phyloP scores from a whole-genome alignment of 2,888 invertebrate species.

The Rhingia campestris region DNA sequence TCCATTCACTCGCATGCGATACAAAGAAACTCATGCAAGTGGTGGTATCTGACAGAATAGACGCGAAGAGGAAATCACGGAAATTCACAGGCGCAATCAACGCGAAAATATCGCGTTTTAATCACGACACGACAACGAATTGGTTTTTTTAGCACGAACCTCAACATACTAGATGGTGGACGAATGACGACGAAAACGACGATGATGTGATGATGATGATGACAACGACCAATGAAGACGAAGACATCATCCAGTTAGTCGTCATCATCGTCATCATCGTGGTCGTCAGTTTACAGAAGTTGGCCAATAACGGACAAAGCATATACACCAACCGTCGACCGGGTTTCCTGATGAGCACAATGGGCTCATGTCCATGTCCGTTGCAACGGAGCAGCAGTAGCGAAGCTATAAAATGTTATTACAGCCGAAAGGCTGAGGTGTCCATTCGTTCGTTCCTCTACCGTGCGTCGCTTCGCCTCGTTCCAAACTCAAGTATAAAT shows the following conservation, averaged over 20 bases:
- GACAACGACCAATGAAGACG: slow-evolving; percentile 60
- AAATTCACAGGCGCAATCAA: slow-evolving; percentile 71
- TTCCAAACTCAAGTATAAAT: slow-evolving; percentile 47
- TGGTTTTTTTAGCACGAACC: slow-evolving; percentile 59
- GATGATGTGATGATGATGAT: slow-evolving; percentile 50
- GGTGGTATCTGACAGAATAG: slow-evolving; percentile 27
- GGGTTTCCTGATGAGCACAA: slow-evolving; percentile 59
- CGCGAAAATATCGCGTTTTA: slow-evolving; percentile 74
- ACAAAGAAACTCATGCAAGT: slow-evolving; percentile 49
- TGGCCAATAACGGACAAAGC: slow-evolving; percentile 65
- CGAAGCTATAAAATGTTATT: slow-evolving; percentile 72
- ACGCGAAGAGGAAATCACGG: slow-evolving; percentile 58
- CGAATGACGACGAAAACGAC: slow-evolving; percentile 13
- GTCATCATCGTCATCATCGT: slow-evolving; percentile 32
- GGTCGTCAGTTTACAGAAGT: slow-evolving; percentile 48
- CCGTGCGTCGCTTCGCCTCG: slow-evolving; percentile 1
- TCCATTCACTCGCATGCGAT: slow-evolving; percentile 60
- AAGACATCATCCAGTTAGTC: slow-evolving; percentile 72
- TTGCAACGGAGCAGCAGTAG: slow-evolving; percentile 53
- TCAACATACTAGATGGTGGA: slow-evolving; percentile 18
- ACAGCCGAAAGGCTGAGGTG: slow-evolving; percentile 71
- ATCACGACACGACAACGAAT: slow-evolving; percentile 72
- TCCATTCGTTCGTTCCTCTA: slow-evolving; percentile 58
- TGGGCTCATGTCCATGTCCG: slow-evolving; percentile 22
- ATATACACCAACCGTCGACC: slow-evolving; percentile 24